Conservation (phyloP, 23 tunicate species). For the Clavelina lepadiformis region DNA sequence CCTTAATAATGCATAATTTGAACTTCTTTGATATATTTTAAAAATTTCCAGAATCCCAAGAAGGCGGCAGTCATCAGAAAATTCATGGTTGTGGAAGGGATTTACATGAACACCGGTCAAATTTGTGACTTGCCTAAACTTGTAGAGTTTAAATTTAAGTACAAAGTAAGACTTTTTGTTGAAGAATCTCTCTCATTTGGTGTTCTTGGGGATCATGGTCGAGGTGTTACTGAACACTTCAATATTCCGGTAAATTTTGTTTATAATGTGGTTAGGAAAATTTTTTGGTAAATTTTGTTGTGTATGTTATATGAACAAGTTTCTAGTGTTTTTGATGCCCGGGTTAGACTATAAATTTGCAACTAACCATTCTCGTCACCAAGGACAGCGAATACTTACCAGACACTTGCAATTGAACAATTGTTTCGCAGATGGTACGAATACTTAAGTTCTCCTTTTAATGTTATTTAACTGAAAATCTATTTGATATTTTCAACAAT, state of each 20-base stretch:
- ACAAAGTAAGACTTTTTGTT: constrained; percentile 84
- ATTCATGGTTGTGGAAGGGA: constrained; percentile 92
- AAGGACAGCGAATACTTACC: too few species aligned
- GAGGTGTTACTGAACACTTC: constrained; percentile 96
- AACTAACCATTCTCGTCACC: too few species aligned
- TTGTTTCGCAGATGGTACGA: too few species aligned
- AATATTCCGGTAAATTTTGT: constrained; percentile 69
- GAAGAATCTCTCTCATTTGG: constrained; percentile 97
- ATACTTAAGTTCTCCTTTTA: too few species aligned
- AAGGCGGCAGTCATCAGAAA: constrained; percentile 84
- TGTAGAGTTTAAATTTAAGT: constrained; percentile 89
- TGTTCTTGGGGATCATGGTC: constrained; percentile 83
- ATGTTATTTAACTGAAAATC: too few species aligned
- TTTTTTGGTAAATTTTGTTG: not conserved
- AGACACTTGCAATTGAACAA: too few species aligned
- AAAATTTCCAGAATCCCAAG: constrained; percentile 52
- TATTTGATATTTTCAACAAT: too few species aligned
- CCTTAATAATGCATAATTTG: too few species aligned
- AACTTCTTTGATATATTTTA: not conserved
- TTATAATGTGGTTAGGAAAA: too few species aligned
- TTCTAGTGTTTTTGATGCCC: not conserved
- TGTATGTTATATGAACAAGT: not conserved
- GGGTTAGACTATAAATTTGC: not conserved
- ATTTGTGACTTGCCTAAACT: constrained; percentile 73
- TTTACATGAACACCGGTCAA: constrained; percentile 93